Conservation (phyloP, 2,888 invertebrate species). For the Phrixothrix hirtus region DNA sequence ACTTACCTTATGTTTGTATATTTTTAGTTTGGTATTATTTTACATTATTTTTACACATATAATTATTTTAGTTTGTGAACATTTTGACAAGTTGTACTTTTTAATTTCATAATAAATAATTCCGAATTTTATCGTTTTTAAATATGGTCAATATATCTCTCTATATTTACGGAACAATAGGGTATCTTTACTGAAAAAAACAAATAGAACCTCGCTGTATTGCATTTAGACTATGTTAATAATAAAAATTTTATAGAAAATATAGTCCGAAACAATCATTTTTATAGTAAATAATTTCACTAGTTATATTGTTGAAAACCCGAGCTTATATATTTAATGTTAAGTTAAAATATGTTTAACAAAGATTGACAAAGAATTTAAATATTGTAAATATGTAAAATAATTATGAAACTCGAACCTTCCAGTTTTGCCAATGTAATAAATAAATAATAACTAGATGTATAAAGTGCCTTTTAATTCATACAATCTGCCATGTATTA, state of each 20-base stretch:
- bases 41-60: slow-evolving; percentile 32
- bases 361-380: slow-evolving; percentile 19
- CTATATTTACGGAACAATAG: slow-evolving; percentile 50
- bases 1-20: slow-evolving; percentile 3
- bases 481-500: slow-evolving; percentile 50
- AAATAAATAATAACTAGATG: slow-evolving; percentile 45
- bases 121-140: slow-evolving; percentile 4
- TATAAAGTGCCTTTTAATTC: slow-evolving; percentile 56
- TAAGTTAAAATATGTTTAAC: slow-evolving; percentile 15
- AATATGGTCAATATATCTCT: slow-evolving; percentile 19
- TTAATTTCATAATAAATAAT: background rate
- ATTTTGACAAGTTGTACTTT: slow-evolving; percentile 17
- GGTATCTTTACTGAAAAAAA: slow-evolving; percentile 40
- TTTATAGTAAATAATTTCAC: slow-evolving; percentile 16
- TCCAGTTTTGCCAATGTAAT: slow-evolving; percentile 56
- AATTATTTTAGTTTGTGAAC: slow-evolving; percentile 22
- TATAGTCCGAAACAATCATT: slow-evolving; percentile 22
- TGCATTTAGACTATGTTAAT: slow-evolving; percentile 15
- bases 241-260: slow-evolving; percentile 19
- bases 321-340: slow-evolving; percentile 23
- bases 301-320: slow-evolving; percentile 22
- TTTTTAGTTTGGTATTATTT: slow-evolving; percentile 15
- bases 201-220: slow-evolving; percentile 29
- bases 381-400: slow-evolving; percentile 39
- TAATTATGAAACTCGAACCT: slow-evolving; percentile 54